Evolutionary conservation across 92 coral and sea anemone species (phyloP), one percentile per base, ranked within the genome.

Genomic region (Siderastrea radians): DNA sequence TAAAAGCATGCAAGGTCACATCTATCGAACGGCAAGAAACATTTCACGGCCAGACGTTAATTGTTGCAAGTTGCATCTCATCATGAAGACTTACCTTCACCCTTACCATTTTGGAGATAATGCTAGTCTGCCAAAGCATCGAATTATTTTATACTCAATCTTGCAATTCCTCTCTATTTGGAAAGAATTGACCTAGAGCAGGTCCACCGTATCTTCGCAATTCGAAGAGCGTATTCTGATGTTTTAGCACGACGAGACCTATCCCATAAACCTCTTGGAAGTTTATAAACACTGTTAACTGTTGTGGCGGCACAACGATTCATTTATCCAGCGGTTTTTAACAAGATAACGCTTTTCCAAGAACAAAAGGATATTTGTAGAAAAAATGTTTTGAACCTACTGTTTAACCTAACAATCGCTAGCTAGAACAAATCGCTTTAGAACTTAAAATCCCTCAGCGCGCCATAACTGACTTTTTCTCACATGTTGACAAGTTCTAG

Each of bases 51-150:
- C 49, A 38, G 48, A 19, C 46, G 72, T 49, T 51, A 10, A 46
- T 16, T 19, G 15, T 1, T 14, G 45, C 6, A 5, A 8, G 6
- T 64, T 9, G 38, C 43, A 16, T 51, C 14, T 70, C 76, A 14
- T 4, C 50, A 45, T 14, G 67, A 55, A 46, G 14, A 82, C 86
- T 82, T 71, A 82, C 86, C 86, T 82, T 45, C 19, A 63, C 86
- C 57, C 16, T 16, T 5, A 82, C 78, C 86, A 82, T 82, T 70
- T 14, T 0, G 51, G 13, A 19, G 72, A 50, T 65, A 49, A 19
- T 13, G 10, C 74, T 49, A 38, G 46, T 49, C 53, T 67, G 17
- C 9, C 64, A 67, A 55, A 53, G 64, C 49, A 66, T 38, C 75
- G 49, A 67, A 7, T n/a, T 45, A 76, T 12, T 15, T 76, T 76